Evolutionary conservation across 2,797 vertebrate species (phyloP), one percentile per base, ranked within the genome.

Genomic region (Hydrophis major): DNA sequence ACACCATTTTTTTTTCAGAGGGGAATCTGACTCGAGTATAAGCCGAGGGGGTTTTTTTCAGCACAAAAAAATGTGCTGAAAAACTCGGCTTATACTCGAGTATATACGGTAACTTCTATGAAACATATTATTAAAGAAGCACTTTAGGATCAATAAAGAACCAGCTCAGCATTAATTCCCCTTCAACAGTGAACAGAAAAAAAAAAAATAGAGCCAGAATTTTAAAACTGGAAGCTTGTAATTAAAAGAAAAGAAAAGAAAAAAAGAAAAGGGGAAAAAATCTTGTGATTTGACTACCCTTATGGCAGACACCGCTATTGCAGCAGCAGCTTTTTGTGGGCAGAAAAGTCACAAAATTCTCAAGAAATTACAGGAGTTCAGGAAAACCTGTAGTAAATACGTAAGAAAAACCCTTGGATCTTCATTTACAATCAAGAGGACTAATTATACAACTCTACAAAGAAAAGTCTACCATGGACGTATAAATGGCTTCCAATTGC

Each of bases 391-490:
- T 22, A 57, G 16, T 59, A 27, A 90, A 27, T 47, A 59, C 0
- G 2, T 20, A 56, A 55, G 8, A 55, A 20, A 13, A 8, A 42
- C 2, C 22, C n/a, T 3, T 28, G 32, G 22, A 28, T 69, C 20
- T 32, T 88, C n/a, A 0, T 37, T 87, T 7, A 92, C 28, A 28
- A 11, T 0, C n/a, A 10, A 69, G 32, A 57, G 32, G 42, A 47
- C n/a, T n/a, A 47, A 53, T 74, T 59, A 74, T 57, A 28, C 53
- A 78, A 57, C 37, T 83, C 32, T 25, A 32, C n/a, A 88, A 47
- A 18, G 4, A 28, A 55, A 28, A 32, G 16, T 3, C 22, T 92
- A 89, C 87, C 91, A 92, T 92, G 91, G 91, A 6, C 91, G 91
- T 2, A 57, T 50, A 69, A 56, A 92, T 11, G 66, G 63, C 27